Evolutionary conservation across 2,797 vertebrate species (phyloP).

Genomic region (Sternarchorhynchus goeldii): DNA sequence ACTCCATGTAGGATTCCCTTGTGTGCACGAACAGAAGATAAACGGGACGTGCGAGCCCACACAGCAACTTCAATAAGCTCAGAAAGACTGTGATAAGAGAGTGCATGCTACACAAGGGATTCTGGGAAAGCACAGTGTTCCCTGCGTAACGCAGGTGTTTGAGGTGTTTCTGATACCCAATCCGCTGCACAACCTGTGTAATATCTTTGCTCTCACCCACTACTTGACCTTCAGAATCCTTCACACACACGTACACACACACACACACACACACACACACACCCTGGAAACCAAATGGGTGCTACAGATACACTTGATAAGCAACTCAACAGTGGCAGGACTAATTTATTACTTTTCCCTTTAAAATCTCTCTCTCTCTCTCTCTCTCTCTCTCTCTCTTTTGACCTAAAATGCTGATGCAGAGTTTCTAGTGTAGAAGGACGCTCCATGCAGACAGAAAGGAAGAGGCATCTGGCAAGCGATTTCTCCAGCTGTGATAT

Average conservation of each 20-base stretch:
- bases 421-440: conserved; percentile 34
- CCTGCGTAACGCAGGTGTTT: not conserved
- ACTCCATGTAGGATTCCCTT: no score
- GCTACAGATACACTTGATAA: conserved; percentile 2
- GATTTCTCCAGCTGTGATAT: not conserved
- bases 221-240: not conserved
- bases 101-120: not conserved
- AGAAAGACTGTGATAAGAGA: not conserved
- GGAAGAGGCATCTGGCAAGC: conserved; percentile 1
- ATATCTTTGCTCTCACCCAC: conserved; percentile 32
- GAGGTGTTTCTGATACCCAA: conserved; percentile 55
- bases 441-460: not conserved
- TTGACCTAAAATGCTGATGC: conserved; percentile 61
- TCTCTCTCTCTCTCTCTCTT: conserved; percentile 20
- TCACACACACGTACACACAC: no score
- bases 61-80: no score
- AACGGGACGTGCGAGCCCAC: no score
- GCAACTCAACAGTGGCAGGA: conserved; percentile 55
- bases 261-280: not conserved
- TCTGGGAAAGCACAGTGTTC: not conserved
- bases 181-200: conserved; percentile 20
- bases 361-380: conserved; percentile 41
- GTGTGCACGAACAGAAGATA: no score
- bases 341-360: conserved; percentile 72
- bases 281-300: conserved; percentile 16